These are phyloP conservation scores for Platorchestia sp. DNA, from an alignment of 1,140 invertebrate genomes.

Conservation along the genomic window DNA sequence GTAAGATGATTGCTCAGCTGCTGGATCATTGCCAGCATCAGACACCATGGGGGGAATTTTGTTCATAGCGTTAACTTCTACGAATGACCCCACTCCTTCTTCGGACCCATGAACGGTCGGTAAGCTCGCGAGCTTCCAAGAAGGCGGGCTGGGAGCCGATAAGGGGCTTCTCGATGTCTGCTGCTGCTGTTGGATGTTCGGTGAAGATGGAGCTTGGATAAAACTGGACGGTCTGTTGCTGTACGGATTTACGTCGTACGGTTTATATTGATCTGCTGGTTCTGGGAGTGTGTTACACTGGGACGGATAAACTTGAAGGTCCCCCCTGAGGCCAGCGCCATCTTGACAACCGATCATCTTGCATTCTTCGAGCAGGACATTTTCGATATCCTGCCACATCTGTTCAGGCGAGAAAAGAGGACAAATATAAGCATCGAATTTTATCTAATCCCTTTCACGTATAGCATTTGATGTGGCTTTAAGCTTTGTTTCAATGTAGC, in stretches of 20 bases:
- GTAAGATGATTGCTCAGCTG: background rate
- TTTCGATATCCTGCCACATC: constrained; percentile 62
- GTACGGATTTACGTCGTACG: constrained; percentile 38
- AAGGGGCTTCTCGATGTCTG: constrained; percentile 51
- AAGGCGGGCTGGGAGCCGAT: constrained; percentile 39
- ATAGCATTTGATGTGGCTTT: background rate
- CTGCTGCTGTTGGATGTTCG: constrained; percentile 28
- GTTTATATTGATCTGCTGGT: constrained; percentile 45
- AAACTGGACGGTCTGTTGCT: constrained; percentile 39
- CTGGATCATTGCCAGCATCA: background rate
- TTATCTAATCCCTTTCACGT: background rate
- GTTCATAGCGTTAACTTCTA: constrained; percentile 14
- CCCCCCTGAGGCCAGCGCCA: background rate
- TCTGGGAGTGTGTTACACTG: background rate
- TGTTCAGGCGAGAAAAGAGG: constrained; percentile 44
- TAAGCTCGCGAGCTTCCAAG: constrained; percentile 37
- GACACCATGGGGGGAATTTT: constrained; percentile 19
- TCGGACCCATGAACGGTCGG: constrained; percentile 23
- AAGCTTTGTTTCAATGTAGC: background rate
- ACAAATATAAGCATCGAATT: background rate
- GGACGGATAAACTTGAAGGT: background rate
- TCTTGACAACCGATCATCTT: constrained; percentile 50
- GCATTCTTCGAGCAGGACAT: constrained; percentile 58
- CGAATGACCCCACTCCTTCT: background rate
- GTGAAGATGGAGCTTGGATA: constrained; percentile 42